A percentile compares a stretch with the other conserved stretches of the same genome.
These are phyloP conservation scores for Corythornis vintsioides DNA, from an alignment of 2,113 vertebrate genomes.

Conservation along the genomic window DNA sequence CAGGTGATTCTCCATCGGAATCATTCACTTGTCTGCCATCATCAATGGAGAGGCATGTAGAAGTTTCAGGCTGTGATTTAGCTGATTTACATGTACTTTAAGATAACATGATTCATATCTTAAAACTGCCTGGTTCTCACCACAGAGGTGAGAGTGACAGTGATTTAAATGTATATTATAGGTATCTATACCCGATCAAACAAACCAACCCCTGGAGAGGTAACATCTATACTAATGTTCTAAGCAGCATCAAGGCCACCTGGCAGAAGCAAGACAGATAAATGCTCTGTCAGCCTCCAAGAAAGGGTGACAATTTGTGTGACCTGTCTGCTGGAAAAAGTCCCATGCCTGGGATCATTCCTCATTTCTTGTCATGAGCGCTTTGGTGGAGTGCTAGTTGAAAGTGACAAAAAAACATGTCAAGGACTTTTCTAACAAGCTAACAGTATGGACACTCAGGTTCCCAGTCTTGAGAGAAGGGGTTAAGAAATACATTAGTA, in stretches of 20 bases:
- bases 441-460: background rate
- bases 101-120: background rate
- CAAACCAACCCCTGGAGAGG: background rate
- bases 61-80: background rate
- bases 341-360: background rate
- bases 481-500: no score
- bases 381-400: background rate
- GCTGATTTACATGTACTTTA: background rate
- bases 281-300: background rate
- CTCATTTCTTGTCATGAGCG: background rate
- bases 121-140: background rate
- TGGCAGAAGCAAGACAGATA: background rate
- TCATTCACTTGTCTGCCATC: rapidly evolving
- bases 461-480: background rate
- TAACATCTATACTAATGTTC: background rate
- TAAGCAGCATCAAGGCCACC: background rate
- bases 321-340: background rate
- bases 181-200: background rate
- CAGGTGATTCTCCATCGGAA: background rate
- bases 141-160: background rate
- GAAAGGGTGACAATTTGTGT: background rate
- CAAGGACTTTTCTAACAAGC: background rate
- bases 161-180: background rate
- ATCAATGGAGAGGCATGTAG: background rate
- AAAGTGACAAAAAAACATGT: background rate